These are phyloP conservation scores for Diplazon laetatorius DNA, from an alignment of 2,888 invertebrate genomes.

Conservation along the genomic window DNA sequence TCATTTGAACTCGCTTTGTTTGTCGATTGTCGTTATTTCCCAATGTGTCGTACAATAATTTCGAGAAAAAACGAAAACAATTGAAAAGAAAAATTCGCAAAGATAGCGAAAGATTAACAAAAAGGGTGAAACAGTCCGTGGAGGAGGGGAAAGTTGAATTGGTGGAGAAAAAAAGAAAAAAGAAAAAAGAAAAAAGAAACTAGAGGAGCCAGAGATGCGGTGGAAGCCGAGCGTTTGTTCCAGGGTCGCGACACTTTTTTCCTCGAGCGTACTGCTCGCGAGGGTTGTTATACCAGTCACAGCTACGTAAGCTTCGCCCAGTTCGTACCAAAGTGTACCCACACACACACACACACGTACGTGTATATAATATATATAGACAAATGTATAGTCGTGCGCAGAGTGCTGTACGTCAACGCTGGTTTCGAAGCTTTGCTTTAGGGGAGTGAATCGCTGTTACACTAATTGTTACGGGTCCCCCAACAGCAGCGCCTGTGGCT, in stretches of 20 bases:
- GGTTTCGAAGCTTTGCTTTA: conserved; percentile 52
- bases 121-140: conserved; percentile 9
- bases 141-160: conserved; percentile 37
- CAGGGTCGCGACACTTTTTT: conserved; percentile 59
- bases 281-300: conserved; percentile 49
- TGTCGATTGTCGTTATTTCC: no score
- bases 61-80: no score
- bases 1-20: no score
- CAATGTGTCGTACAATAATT: no score
- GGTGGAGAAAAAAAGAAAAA: no score
- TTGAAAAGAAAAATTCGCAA: conserved; percentile 6
- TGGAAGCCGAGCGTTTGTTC: conserved; percentile 59
- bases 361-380: conserved; percentile 10
- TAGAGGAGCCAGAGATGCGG: conserved; percentile 56
- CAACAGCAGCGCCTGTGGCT: conserved; percentile 35
- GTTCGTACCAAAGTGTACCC: conserved; percentile 19
- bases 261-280: conserved; percentile 50
- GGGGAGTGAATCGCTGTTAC: conserved; percentile 74
- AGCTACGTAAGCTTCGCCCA: conserved; percentile 1
- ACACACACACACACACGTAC: no score
- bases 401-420: conserved; percentile 18
- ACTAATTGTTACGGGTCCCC: conserved; percentile 75
- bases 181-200: no score
- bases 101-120: not conserved
- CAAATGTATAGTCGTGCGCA: conserved; percentile 14